Base-by-base conservation (phyloP, 2,797 vertebrate genomes). In the Acomys russatus region DNA sequence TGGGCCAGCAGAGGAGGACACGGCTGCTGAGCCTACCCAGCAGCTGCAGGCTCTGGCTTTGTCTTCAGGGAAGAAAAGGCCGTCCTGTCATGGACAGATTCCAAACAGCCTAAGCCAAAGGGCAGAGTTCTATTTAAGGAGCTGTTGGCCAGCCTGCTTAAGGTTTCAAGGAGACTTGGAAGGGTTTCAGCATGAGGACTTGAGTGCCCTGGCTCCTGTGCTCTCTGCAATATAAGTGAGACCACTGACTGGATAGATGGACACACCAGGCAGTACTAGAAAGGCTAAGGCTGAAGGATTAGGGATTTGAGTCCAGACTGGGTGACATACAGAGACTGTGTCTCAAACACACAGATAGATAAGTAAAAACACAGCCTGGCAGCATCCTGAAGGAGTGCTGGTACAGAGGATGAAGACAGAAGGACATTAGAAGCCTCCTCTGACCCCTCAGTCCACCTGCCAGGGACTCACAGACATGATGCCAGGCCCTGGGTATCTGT, bases 1-100 rank as follows among this genome's bases (percentile, higher is more conserved):
- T 9, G 54, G 38, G 49, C 61, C 49, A 38, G 44, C 25, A 0
- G 22, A 90, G 15, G 23, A 12, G 51, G 10, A 51, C 83, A 61
- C 86, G 38, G 91, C 90, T 90, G 83, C 68, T 51, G 12, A 20
- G 6, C 22, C 77, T 44, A 17, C 3, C 54, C 44, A 0, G 78
- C 87, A 87, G 92, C 95, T 80, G 38, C 54, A 61, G 84, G 70
- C 33, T 30, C 82, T 44, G 74, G 56, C 77, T 61, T 25, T 23
- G 61, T 64, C 64, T 84, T 88, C 33, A 9, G 78, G 20, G 71
- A 83, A 49, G n/a, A 77, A 80, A 77, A 80, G 73, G 15, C 25
- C 6, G 0, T 20, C 18, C 70, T 54, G 44, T 30, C 1, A 56
- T 4, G 44, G 49, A 56, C 12, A 88, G 76, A 66, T 76, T 74